Percentiles rank a stretch among this genome's conserved stretches.
Conservation (phyloP, 2,113 vertebrate species). For the Pantherophis guttatus region DNA sequence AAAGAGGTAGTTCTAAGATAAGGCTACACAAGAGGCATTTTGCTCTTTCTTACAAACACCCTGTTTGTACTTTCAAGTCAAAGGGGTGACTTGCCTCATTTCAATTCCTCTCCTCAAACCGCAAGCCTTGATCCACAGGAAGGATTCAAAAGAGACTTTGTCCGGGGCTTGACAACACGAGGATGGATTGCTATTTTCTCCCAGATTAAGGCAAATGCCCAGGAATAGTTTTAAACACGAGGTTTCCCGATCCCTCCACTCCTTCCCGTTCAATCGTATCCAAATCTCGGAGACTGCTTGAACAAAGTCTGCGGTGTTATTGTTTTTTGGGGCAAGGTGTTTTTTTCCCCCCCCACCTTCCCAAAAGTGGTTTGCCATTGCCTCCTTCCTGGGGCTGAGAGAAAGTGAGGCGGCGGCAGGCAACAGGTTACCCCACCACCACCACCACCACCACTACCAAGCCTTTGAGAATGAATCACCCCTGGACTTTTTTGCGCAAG, state of each 20-base stretch:
- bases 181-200: neutral
- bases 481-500: neutral
- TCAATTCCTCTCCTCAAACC: neutral
- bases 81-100: neutral
- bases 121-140: neutral
- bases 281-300: neutral
- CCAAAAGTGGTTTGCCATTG: neutral
- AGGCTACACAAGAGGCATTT: neutral
- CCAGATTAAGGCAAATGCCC: neutral
- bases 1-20: neutral
- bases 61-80: neutral
- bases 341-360: fast-evolving
- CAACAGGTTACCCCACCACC: neutral
- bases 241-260: neutral
- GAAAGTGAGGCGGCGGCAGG: neutral
- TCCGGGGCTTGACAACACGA: neutral
- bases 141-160: neutral
- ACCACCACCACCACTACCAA: no score
- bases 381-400: neutral
- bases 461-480: neutral
- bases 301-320: neutral
- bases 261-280: neutral
- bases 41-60: neutral
- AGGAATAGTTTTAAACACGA: neutral
- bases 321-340: neutral